Base-by-base conservation (phyloP, 2,797 vertebrate species). In the Mus minutoides region DNA sequence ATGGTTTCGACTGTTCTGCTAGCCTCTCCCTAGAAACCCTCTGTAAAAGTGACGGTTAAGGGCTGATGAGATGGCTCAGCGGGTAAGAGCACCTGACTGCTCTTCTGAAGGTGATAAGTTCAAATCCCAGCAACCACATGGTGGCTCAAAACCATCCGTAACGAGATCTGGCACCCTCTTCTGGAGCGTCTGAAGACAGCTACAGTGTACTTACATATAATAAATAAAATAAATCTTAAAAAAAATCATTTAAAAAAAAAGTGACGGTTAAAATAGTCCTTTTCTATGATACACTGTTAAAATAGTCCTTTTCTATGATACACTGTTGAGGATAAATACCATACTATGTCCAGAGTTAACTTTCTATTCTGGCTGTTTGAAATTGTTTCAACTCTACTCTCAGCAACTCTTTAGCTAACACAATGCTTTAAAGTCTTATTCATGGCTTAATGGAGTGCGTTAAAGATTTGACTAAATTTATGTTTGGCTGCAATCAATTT, bases 391-490 rank as follows among this genome's bases (percentile, higher is more conserved):
- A 69, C 84, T 79, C 75, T 9, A 76, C 19, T 73, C 85, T 83
- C 58, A 93, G 92, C 64, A 43, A 0, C 92, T 78, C 75, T 80
- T 29, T 29, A 86, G 67, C 78, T 83, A 83, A 94, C 22, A 67
- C 77, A 95, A 97, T 96, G 26, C 85, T 96, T 95, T 75, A 43
- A 90, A 92, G 60, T 95, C 80, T 90, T 95, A 92, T 91, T 94
- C 88, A 91, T 0, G 13, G 77, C 49, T 89, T 91, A 71, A 91
- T 73, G 67, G 22, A 93, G 21, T 67, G 54, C 90, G 95, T 94
- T 92, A 91, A 97, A 95, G 95, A 91, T 84, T 88, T 96, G 80
- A 92, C 95, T 94, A 80, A 96, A 80, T 97, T 90, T 97, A 94
- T 46, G 34, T 96, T 22, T 90, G 96, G 71, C 90, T 97, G 82